These are phyloP conservation scores for Ctenicera cuprea DNA, from an alignment of 2,888 invertebrate genomes.

Conservation along the genomic window DNA sequence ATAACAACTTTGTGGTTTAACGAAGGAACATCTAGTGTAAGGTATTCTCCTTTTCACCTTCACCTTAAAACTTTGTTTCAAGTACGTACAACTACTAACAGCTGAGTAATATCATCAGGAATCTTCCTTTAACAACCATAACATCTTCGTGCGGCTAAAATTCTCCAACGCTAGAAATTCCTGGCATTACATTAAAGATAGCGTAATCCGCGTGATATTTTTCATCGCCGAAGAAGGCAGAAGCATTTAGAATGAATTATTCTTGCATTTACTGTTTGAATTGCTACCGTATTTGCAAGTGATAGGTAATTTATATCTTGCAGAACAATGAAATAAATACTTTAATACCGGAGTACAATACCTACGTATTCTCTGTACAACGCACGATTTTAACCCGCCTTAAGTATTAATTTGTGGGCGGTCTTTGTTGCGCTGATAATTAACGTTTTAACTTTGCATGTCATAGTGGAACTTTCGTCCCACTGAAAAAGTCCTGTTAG, in stretches of 20 bases:
- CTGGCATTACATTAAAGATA: constrained; percentile 17
- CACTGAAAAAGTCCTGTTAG: too few species aligned
- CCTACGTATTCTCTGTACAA: constrained; percentile 1
- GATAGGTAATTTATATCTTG: constrained; percentile 29
- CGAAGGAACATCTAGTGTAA: too few species aligned
- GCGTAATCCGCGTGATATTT: constrained; percentile 15
- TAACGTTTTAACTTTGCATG: background rate
- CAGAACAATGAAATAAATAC: constrained; percentile 29
- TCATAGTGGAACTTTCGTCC: too few species aligned
- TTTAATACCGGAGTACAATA: background rate
- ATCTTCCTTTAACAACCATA: constrained; percentile 6
- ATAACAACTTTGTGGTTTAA: too few species aligned
- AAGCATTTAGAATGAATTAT: constrained; percentile 22
- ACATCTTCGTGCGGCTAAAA: background rate
- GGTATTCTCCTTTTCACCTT: too few species aligned
- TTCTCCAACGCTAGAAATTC: constrained; percentile 5
- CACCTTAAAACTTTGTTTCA: background rate
- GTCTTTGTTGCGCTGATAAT: background rate
- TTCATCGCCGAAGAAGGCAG: constrained; percentile 17
- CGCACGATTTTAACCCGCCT: background rate
- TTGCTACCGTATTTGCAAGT: constrained; percentile 32
- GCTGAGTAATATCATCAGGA: background rate
- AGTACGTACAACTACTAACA: too few species aligned
- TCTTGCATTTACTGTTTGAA: constrained; percentile 19
- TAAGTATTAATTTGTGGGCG: constrained; percentile 9